A percentile compares a stretch with the other conserved stretches of the same genome.
Conservation (phyloP, 2,888 invertebrate species). For the Dicyrtomina minuta region DNA sequence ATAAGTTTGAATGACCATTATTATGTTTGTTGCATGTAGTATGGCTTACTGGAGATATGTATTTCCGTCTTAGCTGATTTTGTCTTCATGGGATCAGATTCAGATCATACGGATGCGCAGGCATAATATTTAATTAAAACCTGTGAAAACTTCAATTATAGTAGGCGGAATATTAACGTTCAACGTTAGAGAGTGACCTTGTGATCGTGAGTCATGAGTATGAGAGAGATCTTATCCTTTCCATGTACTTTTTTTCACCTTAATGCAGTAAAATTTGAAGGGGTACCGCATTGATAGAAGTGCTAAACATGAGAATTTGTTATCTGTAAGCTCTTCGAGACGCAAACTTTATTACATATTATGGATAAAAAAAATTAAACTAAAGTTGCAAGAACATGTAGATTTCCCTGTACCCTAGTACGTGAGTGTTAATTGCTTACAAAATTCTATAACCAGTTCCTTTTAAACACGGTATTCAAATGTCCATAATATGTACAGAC, state of each 20-base stretch:
- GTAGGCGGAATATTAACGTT: too few relatives aligned
- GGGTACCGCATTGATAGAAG: neutral
- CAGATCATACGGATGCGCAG: neutral
- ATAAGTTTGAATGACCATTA: neutral
- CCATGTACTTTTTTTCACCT: neutral
- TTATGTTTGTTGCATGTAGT: neutral
- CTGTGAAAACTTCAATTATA: too few relatives aligned
- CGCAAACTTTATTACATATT: neutral
- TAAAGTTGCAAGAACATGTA: neutral
- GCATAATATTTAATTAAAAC: too few relatives aligned
- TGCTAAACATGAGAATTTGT: constrained; percentile 12
- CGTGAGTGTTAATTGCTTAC: constrained; percentile 24
- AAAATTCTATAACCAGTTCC: constrained; percentile 23
- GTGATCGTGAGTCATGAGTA: constrained; percentile 19
- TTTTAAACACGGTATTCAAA: constrained; percentile 5
- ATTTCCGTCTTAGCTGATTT: neutral
- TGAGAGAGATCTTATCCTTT: neutral
- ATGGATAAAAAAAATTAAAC: neutral
- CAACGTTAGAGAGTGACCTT: too few relatives aligned
- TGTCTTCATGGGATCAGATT: constrained; percentile 1
- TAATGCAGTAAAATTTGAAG: too few relatives aligned
- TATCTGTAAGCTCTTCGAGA: neutral
- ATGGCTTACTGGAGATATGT: neutral
- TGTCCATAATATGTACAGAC: neutral
- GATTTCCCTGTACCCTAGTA: neutral